Evolutionary conservation across 2,888 invertebrate genomes (phyloP), one percentile per base, ranked within the genome.

Genomic region (Bugulina stolonifera): DNA sequence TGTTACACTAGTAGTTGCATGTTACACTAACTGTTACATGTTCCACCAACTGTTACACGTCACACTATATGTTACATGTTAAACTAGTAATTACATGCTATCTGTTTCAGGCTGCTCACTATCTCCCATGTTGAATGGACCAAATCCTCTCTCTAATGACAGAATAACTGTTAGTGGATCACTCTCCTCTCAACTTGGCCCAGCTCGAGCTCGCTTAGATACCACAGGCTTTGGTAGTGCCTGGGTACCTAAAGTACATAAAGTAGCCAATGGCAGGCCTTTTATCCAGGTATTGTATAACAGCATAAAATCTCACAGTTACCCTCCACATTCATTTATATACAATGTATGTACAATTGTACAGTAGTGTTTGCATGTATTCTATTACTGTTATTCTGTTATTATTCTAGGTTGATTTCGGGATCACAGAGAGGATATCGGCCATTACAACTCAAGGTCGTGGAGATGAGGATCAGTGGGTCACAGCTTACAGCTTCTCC

Each of bases 371-470:
- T n/a, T n/a, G n/a, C n/a, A n/a, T n/a, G n/a, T n/a, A n/a, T n/a
- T n/a, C n/a, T n/a, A n/a, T n/a, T n/a, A n/a, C n/a, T n/a, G n/a
- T n/a, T n/a, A n/a, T n/a, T n/a, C n/a, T n/a, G n/a, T n/a, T 54
- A 18, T 14, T n/a, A n/a, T 10, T 18, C 18, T 18, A 70, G 70
- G 54, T 70, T 35, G 70, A 70, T 54, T 70, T 70, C 43, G 70
- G 70, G 5, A 23, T 70, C 23, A 23, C 70, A 23, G 54, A 43
- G 70, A 34, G 54, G 18, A 70, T 70, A 2, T n/a, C 27, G 23
- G 70, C 70, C 10, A 27, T 70, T 5, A 54, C 70, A n/a, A 70
- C 70, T 27, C 70, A 70, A 29, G 70, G 70, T 2, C 10, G 70
- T 5, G 2, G 3, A 25, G 70, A 70, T 29, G 52, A 10, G 3